Evolutionary conservation across 2,797 vertebrate genomes (phyloP).

Genomic region (Adelosebastes latens): DNA sequence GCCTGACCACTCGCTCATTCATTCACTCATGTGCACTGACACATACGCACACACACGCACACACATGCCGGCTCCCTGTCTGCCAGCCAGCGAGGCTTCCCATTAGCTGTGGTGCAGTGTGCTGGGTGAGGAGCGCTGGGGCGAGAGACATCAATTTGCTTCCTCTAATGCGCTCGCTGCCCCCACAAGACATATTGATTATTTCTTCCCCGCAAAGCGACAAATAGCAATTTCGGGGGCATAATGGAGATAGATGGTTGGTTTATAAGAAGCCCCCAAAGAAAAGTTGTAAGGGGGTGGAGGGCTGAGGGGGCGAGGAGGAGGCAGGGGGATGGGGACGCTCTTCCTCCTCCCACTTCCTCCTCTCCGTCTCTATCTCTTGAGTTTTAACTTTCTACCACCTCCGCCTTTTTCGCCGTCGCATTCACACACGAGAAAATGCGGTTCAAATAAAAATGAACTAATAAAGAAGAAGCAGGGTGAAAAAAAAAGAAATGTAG

Average conservation of each 20-base stretch:
- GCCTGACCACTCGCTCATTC: constrained; percentile 72
- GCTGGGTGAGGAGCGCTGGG: constrained; percentile 78
- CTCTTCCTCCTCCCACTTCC: constrained; percentile 17
- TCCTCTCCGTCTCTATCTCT: constrained; percentile 14
- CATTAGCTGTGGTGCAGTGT: constrained; percentile 81
- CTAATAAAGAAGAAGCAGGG: background rate
- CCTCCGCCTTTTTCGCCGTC: background rate
- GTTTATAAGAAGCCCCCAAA: constrained; percentile 81
- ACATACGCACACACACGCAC: constrained; percentile 39
- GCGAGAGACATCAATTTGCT: constrained; percentile 85
- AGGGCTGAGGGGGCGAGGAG: background rate
- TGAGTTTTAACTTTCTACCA: constrained; percentile 14
- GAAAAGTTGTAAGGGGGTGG: constrained; percentile 72
- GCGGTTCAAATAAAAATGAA: constrained; percentile 5
- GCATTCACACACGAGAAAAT: background rate
- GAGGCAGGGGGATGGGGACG: constrained; percentile 12
- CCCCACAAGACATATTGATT: constrained; percentile 87
- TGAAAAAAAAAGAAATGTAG: background rate
- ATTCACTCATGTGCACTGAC: constrained; percentile 64
- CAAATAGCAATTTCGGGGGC: constrained; percentile 84
- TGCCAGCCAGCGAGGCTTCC: constrained; percentile 75
- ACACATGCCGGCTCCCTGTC: constrained; percentile 59
- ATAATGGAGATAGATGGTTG: constrained; percentile 86
- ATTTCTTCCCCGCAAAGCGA: constrained; percentile 85
- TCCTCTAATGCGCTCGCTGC: constrained; percentile 84